Conservation (phyloP, 37 sponge, comb jelly and placozoan genomes). For the Mnemiopsis leidyi region DNA sequence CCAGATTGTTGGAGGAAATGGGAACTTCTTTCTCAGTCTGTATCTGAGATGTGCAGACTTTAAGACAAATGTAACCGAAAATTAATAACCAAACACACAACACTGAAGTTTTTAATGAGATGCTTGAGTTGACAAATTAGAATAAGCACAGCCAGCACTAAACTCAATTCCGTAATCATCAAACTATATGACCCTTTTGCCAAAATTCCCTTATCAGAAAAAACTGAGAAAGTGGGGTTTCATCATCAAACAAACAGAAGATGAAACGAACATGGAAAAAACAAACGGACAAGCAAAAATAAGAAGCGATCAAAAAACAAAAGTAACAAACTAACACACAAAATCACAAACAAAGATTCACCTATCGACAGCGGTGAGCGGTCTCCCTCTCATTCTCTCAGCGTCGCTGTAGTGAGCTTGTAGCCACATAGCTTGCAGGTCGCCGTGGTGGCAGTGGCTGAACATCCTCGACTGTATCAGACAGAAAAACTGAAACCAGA, state of each 20-base stretch:
- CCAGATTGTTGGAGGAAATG: slow-evolving; percentile 34
- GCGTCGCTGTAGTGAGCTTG: slow-evolving; percentile 42
- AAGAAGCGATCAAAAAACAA: neutral
- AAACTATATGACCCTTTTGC: too few relatives aligned
- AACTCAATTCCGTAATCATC: too few relatives aligned
- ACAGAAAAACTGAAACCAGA: slow-evolving; percentile 40
- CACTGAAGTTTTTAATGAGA: too few relatives aligned
- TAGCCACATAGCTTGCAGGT: slow-evolving; percentile 18
- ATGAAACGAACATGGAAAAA: too few relatives aligned
- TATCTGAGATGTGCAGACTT: slow-evolving; percentile 31
- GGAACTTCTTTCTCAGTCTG: slow-evolving; percentile 47
- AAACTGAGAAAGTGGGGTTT: too few relatives aligned
- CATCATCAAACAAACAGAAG: too few relatives aligned
- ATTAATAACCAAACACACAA: too few relatives aligned
- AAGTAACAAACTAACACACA: neutral
- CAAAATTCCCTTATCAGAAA: too few relatives aligned
- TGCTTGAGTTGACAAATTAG: too few relatives aligned
- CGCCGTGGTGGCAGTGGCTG: slow-evolving; percentile 30
- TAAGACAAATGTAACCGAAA: too few relatives aligned
- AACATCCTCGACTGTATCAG: slow-evolving; percentile 3
- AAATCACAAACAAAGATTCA: too few relatives aligned
- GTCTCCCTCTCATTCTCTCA: neutral
- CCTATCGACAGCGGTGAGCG: slow-evolving; percentile 65
- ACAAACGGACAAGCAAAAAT: neutral
- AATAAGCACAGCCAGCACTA: too few relatives aligned